These are phyloP conservation scores for Sitta carolinensis DNA, from an alignment of 2,797 vertebrate genomes.

Conservation along the genomic window DNA sequence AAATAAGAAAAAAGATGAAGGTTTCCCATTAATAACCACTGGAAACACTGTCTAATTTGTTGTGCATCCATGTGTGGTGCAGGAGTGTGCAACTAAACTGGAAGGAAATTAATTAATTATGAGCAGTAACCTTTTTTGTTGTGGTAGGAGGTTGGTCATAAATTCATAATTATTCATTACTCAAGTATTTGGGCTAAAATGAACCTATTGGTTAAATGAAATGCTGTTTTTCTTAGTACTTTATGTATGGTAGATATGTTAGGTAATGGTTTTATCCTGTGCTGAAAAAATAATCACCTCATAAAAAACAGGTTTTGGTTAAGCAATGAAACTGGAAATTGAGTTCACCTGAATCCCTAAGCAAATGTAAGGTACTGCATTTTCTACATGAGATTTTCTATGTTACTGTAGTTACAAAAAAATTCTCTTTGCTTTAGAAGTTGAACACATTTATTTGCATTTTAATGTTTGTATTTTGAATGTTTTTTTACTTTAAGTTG, in stretches of 20 bases:
- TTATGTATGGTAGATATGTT: background rate
- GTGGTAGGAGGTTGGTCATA: background rate
- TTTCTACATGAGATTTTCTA: background rate
- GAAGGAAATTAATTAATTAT: background rate
- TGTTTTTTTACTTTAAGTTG: background rate
- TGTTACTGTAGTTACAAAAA: background rate
- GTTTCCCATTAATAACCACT: background rate
- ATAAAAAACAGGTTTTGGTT: slow-evolving; percentile 33
- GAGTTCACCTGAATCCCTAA: background rate
- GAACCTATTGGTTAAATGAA: background rate
- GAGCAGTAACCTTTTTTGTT: background rate
- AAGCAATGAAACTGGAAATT: background rate
- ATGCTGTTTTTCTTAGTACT: background rate
- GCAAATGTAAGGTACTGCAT: background rate
- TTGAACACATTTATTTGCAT: background rate
- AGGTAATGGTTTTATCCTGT: background rate
- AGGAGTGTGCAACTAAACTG: background rate
- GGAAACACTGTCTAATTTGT: background rate
- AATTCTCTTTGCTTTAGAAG: background rate
- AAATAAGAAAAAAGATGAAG: background rate
- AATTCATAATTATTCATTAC: background rate
- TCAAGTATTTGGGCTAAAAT: background rate
- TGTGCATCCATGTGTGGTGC: background rate
- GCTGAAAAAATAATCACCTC: slow-evolving; percentile 32
- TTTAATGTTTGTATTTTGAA: background rate